Percentiles rank a stretch among this genome's conserved stretches.
These are phyloP conservation scores for Coleophora flavipennella DNA, from an alignment of 2,888 invertebrate species.

Conservation along the genomic window DNA sequence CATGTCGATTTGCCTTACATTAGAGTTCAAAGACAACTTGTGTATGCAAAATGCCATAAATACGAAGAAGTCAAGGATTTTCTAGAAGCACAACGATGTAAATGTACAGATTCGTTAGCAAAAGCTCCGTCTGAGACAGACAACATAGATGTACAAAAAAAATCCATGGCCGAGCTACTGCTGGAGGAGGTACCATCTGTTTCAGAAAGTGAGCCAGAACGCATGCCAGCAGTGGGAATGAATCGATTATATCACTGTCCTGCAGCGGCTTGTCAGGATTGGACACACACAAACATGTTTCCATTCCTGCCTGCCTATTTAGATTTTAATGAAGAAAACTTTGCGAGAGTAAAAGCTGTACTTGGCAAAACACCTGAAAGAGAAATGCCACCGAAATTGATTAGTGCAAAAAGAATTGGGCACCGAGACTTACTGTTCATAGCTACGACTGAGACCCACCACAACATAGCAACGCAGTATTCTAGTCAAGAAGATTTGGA, in stretches of 20 bases:
- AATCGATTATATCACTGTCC: constrained; percentile 36
- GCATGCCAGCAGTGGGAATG: constrained; percentile 35
- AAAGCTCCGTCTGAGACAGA: constrained; percentile 6
- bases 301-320: constrained; percentile 38
- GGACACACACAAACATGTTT: constrained; percentile 29
- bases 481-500: constrained; percentile 45
- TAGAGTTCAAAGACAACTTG: constrained; percentile 40
- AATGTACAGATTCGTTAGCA: constrained; percentile 25
- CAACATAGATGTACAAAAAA: not conserved
- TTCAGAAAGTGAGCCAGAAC: constrained; percentile 32
- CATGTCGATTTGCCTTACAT: constrained; percentile 45
- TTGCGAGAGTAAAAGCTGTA: constrained; percentile 36
- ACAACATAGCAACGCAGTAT: constrained; percentile 45
- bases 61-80: constrained; percentile 44
- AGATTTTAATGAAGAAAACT: constrained; percentile 53
- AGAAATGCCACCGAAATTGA: constrained; percentile 20
- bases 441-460: constrained; percentile 35
- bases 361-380: constrained; percentile 21
- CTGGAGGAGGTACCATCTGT: not conserved
- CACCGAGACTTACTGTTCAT: constrained; percentile 38
- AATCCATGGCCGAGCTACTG: too few relatives aligned
- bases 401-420: constrained; percentile 32
- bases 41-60: constrained; percentile 56
- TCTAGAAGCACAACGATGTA: constrained; percentile 42
- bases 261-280: constrained; percentile 30